These are phyloP conservation scores for Sebastes nivosus DNA, from an alignment of 2,797 vertebrate species.

Conservation along the genomic window DNA sequence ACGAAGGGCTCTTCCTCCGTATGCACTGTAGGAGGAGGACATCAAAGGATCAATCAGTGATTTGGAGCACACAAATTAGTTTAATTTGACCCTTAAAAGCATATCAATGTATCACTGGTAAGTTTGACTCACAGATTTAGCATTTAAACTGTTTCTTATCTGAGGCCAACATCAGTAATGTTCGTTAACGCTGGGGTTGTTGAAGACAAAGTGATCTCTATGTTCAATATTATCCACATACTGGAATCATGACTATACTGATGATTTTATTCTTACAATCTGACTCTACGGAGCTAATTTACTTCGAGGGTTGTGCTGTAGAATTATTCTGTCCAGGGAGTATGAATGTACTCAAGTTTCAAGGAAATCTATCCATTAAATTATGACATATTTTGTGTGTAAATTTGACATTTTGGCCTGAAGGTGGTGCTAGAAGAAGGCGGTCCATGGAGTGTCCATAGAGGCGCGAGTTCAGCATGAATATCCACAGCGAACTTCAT, in stretches of 20 bases:
- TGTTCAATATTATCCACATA: background rate
- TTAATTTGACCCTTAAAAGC: background rate
- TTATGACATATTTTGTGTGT: background rate
- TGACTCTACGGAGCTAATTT: background rate
- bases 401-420: background rate
- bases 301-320: background rate
- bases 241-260: background rate
- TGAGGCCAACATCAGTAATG: background rate
- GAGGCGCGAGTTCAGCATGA: background rate
- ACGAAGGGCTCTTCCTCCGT: conserved; percentile 51
- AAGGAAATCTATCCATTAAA: background rate
- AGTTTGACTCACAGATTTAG: background rate
- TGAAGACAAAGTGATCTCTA: background rate
- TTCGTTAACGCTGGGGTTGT: background rate
- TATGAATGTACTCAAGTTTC: background rate
- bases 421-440: background rate
- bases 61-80: background rate
- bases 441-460: background rate
- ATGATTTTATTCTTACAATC: background rate
- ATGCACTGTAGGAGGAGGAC: conserved; percentile 44
- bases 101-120: background rate
- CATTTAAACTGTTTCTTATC: background rate
- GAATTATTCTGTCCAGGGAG: background rate
- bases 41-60: background rate
- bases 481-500: background rate